A percentile compares a stretch with the other conserved stretches of the same genome.
Conservation (phyloP, 1,140 invertebrate species). For the Dryas iulia region DNA sequence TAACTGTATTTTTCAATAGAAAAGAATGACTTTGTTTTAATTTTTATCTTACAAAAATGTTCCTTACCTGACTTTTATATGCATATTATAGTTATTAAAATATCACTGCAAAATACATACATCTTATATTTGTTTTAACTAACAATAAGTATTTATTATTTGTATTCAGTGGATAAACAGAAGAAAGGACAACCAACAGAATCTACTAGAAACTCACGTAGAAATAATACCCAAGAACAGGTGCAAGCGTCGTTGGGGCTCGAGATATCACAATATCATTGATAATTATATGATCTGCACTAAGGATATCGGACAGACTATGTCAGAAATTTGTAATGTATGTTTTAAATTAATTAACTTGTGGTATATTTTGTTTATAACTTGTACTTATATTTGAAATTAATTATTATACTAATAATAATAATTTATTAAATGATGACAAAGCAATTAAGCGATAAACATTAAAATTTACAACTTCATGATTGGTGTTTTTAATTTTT, state of each 20-base stretch:
- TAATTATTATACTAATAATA: background rate
- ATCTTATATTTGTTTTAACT: too few species aligned
- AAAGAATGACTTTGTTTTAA: too few species aligned
- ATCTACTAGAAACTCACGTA: conserved; percentile 50
- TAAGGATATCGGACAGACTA: conserved; percentile 61
- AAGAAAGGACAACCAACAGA: conserved; percentile 57
- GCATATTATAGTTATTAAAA: too few species aligned
- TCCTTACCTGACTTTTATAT: too few species aligned
- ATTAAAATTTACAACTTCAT: too few species aligned
- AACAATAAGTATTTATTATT: too few species aligned
- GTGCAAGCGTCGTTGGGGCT: conserved; percentile 63
- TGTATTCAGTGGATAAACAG: conserved; percentile 56
- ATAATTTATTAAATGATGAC: too few species aligned
- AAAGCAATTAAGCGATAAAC: too few species aligned
- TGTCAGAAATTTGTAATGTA: conserved; percentile 71
- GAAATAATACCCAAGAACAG: conserved; percentile 53
- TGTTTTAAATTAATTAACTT: conserved; percentile 16
- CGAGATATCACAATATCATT: conserved; percentile 62
- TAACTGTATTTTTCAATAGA: too few species aligned
- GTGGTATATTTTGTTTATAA: conserved; percentile 6
- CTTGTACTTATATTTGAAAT: background rate
- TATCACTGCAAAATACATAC: too few species aligned
- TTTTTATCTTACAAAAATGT: too few species aligned
- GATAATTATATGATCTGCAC: conserved; percentile 71
- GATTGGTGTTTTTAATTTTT: too few species aligned